Evolutionary conservation across 1,140 invertebrate species (phyloP).

Genomic region (Dendroctonus ponderosae): DNA sequence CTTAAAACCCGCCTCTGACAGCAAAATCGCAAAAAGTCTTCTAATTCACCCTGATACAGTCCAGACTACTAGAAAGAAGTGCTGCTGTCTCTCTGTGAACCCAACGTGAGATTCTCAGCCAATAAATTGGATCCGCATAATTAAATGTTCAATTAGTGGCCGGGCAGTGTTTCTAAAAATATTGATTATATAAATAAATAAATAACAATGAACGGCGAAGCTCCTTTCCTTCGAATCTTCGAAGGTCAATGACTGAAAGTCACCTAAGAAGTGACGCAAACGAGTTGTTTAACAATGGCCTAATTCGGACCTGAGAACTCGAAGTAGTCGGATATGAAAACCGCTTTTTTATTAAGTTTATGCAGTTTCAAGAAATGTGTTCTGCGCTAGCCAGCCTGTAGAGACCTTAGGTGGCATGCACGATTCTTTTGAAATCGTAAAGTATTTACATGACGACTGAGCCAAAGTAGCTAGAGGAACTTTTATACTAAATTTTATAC

Average conservation of each 20-base stretch:
- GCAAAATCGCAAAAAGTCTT: too few relatives aligned
- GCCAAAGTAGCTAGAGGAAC: too few relatives aligned
- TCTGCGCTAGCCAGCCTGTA: not conserved
- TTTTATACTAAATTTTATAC: too few relatives aligned
- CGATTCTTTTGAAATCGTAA: not conserved
- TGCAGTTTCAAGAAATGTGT: conserved; percentile 19
- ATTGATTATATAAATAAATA: conserved; percentile 22
- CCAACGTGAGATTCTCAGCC: too few relatives aligned
- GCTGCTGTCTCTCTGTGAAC: too few relatives aligned
- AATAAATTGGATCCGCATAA: too few relatives aligned
- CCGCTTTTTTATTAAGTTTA: conserved; percentile 23
- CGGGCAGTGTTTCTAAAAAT: conserved; percentile 14
- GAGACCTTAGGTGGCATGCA: not conserved
- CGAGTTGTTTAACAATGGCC: conserved; percentile 28
- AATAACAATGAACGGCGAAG: conserved; percentile 9
- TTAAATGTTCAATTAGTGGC: too few relatives aligned
- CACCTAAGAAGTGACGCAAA: conserved; percentile 29
- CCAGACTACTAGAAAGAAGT: too few relatives aligned
- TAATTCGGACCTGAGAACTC: conserved; percentile 28
- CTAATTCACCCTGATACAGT: too few relatives aligned
- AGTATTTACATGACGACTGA: too few relatives aligned
- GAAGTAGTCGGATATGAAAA: conserved; percentile 27
- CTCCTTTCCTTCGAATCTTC: conserved; percentile 4
- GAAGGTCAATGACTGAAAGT: conserved; percentile 32
- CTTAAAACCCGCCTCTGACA: too few relatives aligned